These are phyloP conservation scores for Sarcophaga peregrina DNA, from an alignment of 1,140 invertebrate genomes.

Conservation along the genomic window DNA sequence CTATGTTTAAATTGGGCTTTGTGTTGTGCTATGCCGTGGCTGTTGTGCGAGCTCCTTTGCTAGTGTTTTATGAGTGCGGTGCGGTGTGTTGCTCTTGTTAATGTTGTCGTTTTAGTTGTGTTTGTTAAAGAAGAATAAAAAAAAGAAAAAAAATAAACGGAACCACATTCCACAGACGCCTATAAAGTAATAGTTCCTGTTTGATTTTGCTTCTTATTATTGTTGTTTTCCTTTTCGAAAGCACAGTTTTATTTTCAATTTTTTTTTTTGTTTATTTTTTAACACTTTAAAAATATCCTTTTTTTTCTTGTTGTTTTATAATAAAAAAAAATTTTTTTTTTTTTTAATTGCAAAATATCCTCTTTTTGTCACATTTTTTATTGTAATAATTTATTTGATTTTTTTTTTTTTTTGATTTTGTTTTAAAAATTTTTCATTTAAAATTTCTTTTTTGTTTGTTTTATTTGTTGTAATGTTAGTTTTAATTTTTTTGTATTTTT, in stretches of 20 bases:
- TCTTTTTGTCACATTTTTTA: too few species aligned
- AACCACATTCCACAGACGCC: conserved; percentile 27
- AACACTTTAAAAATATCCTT: not conserved
- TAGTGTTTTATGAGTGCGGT: not conserved
- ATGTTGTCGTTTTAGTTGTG: not conserved
- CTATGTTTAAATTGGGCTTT: not conserved
- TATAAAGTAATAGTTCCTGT: not conserved
- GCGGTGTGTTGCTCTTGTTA: not conserved
- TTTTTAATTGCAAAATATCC: too few species aligned
- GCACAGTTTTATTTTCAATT: not conserved
- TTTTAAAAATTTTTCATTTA: conserved; percentile 6
- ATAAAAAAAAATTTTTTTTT: conserved; percentile 35
- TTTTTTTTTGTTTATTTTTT: not conserved
- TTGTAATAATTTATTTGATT: too few species aligned
- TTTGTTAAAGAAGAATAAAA: too few species aligned
- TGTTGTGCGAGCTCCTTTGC: not conserved
- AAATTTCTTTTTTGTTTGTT: conserved; percentile 25
- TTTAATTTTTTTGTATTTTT: conserved; percentile 25
- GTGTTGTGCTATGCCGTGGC: not conserved
- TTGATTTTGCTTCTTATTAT: not conserved
- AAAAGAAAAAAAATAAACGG: not conserved
- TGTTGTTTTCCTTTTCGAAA: not conserved
- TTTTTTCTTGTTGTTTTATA: conserved; percentile 16
- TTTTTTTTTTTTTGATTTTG: too few species aligned
- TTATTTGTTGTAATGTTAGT: conserved; percentile 2